Conservation (phyloP, 2,113 vertebrate species). For the Ptilorrhoa leucosticta region DNA sequence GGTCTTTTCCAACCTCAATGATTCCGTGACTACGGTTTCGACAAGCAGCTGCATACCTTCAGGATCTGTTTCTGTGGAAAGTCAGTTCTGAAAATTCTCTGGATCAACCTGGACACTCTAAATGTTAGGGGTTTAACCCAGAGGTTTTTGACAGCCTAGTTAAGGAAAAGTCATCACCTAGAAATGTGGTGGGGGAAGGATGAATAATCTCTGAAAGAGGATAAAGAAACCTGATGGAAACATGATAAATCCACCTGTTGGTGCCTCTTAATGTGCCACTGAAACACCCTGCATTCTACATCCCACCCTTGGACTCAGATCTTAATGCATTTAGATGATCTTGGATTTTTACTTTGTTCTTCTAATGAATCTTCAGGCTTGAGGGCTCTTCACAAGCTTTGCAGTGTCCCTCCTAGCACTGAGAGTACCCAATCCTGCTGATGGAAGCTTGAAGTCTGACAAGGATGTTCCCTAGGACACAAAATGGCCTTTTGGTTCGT, state of each 20-base stretch:
- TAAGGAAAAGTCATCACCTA: neutral
- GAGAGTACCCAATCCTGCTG: neutral
- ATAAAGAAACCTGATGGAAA: neutral
- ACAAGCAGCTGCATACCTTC: neutral
- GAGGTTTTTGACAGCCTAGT: neutral
- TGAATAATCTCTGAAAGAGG: neutral
- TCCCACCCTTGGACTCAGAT: neutral
- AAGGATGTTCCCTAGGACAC: neutral
- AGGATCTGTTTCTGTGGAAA: neutral
- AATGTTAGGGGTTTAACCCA: neutral
- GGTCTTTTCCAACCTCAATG: neutral
- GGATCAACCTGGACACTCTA: neutral
- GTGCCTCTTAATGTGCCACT: neutral
- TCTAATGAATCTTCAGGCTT: neutral
- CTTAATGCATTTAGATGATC: neutral
- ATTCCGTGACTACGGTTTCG: fast-evolving
- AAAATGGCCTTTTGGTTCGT: neutral
- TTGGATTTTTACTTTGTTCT: neutral
- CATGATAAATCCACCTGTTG: neutral
- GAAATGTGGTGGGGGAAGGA: neutral
- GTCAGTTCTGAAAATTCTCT: neutral
- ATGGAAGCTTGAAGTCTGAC: neutral
- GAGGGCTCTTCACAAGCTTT: neutral
- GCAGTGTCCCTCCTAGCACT: neutral
- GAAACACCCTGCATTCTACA: neutral